Evolutionary conservation across 2,888 invertebrate species (phyloP).

Genomic region (Drosophila subsilvestris): DNA sequence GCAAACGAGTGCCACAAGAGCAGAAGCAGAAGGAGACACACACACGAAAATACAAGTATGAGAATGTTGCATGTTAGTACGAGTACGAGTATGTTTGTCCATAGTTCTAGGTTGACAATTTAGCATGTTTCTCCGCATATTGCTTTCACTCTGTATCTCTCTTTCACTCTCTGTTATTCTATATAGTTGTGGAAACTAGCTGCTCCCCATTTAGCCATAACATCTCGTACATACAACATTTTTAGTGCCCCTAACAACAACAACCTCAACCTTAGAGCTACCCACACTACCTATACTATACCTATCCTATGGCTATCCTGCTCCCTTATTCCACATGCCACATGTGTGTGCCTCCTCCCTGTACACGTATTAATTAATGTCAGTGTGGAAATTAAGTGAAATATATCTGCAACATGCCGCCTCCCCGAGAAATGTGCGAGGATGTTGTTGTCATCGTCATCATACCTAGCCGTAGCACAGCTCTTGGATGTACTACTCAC

Average conservation of each 20-base stretch:
- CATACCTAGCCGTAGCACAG: conserved; percentile 8
- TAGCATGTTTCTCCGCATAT: conserved; percentile 33
- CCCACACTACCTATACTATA: no score
- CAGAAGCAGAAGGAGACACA: no score
- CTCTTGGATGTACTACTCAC: not conserved
- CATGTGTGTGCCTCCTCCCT: conserved; percentile 6
- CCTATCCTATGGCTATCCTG: not conserved
- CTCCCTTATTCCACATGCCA: not conserved
- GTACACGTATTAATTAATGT: conserved; percentile 75
- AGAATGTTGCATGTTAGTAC: conserved; percentile 55
- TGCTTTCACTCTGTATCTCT: not conserved
- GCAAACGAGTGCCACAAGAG: conserved; percentile 46
- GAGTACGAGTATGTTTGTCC: conserved; percentile 25
- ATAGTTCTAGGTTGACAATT: conserved; percentile 57
- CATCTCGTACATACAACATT: conserved; percentile 55
- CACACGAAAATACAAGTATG: conserved; percentile 4
- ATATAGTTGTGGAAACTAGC: not conserved
- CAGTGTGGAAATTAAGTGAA: conserved; percentile 77
- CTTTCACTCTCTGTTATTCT: not conserved
- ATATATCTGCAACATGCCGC: conserved; percentile 70
- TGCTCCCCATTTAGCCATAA: conserved; percentile 26
- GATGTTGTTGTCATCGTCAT: conserved; percentile 55
- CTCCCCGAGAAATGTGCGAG: conserved; percentile 54
- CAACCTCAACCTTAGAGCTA: conserved; percentile 28
- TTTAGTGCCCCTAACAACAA: conserved; percentile 55